These are phyloP conservation scores for Orientallactaga sibirica DNA, from an alignment of 2,797 vertebrate species.

Conservation along the genomic window DNA sequence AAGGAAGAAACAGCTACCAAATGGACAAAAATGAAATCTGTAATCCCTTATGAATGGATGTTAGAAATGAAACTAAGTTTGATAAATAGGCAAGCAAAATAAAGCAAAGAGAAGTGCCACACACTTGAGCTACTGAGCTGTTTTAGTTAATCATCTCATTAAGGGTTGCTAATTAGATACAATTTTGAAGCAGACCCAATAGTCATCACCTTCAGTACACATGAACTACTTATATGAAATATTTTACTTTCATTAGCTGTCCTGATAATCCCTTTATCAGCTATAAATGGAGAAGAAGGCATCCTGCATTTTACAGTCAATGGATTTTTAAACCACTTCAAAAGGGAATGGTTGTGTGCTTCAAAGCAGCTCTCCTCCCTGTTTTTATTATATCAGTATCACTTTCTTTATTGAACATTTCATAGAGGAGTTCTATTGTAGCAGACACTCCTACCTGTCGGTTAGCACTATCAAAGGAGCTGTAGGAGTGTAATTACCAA, in stretches of 20 bases:
- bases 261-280: conserved; percentile 11
- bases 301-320: conserved; percentile 18
- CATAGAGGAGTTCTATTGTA: conserved; percentile 48
- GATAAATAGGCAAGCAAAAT: not conserved
- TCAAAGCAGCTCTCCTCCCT: conserved; percentile 5
- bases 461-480: conserved; percentile 61
- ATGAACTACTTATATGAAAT: not conserved
- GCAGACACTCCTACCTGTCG: conserved; percentile 52
- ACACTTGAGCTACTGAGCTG: not conserved
- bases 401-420: conserved; percentile 66
- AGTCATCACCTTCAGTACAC: not conserved
- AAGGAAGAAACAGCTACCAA: not conserved
- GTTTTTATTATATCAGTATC: conserved; percentile 49
- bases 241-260: conserved; percentile 21
- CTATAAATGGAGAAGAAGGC: conserved; percentile 38
- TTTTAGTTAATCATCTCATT: conserved; percentile 44
- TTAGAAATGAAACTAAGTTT: not conserved
- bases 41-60: not conserved
- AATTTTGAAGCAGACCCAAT: not conserved
- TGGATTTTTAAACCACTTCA: conserved; percentile 64
- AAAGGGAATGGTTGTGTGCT: not conserved
- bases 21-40: not conserved
- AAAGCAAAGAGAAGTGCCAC: not conserved
- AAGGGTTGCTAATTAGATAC: not conserved
- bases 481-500: conserved; percentile 82